Base-by-base conservation (phyloP, 2,888 invertebrate genomes). In the Meta bourneti region DNA sequence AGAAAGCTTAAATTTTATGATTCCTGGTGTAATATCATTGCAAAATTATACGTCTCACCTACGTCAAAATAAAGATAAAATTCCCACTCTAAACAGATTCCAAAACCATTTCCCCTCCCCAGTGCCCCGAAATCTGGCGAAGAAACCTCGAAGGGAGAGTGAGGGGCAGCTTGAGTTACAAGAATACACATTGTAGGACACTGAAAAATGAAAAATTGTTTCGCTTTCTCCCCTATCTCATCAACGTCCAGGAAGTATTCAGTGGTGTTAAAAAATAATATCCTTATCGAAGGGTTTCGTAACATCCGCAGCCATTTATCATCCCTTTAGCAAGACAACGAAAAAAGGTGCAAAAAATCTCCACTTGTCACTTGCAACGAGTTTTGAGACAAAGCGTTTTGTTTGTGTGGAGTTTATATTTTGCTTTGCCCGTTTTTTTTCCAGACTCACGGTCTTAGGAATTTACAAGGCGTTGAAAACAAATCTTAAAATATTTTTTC, bases 351-450 rank as follows among this genome's bases (percentile, higher is more conserved):
- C 2, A 86, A 85, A 85, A 85, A 75, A 86, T 77, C 85, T 78
- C 85, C 69, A 51, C 85, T 86, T 86, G 85, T 86, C 85, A 86
- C 85, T 78, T 78, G 85, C 85, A 86, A 86, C 85, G 85, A 78
- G 78, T 86, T 86, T 86, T 78, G 70, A 86, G 85, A 86, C 85
- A 86, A 86, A 86, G 85, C 85, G 85, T 86, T 86, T 86, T 86
- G 85, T 78, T 79, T 54, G 82, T 51, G 49, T 74, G 51, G 71
- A 71, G 78, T 86, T 86, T 86, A 78, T 86, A 61, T 78, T 86
- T 86, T 86, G n/a, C 61, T 61, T 74, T 84, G 13, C 61, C 61
- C 9, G 20, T 20, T 54, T 61, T 84, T 75, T 69, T n/a, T 13
- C 54, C 74, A 13, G 16, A 11, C 7, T 20, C 69, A 16, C n/a